These are phyloP conservation scores for Myrmecophaga tridactyla DNA, from an alignment of 2,113 vertebrate species.

Conservation along the genomic window DNA sequence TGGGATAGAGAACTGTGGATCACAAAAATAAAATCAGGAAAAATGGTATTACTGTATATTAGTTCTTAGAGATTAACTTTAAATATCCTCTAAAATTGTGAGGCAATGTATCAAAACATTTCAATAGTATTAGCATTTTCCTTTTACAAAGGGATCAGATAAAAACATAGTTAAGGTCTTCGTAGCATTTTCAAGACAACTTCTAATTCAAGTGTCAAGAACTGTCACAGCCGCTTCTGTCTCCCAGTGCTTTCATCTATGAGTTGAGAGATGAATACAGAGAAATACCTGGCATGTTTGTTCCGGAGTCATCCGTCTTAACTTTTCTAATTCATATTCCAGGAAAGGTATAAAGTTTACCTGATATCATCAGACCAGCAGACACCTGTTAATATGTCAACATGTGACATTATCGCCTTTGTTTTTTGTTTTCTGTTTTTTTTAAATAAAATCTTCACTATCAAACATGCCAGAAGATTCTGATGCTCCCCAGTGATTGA, in stretches of 20 bases:
- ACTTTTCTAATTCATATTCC: conserved; percentile 5
- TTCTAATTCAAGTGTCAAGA: background rate
- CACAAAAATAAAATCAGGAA: conserved; percentile 77
- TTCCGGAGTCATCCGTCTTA: background rate
- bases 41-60: conserved; percentile 57
- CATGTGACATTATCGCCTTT: background rate
- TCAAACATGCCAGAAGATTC: background rate
- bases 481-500: background rate
- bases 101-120: background rate
- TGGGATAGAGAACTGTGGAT: conserved; percentile 60
- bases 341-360: background rate
- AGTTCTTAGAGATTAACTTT: conserved; percentile 54
- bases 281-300: background rate
- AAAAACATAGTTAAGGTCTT: conserved; percentile 16
- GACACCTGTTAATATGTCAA: background rate
- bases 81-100: conserved; percentile 33
- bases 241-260: background rate
- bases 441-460: background rate
- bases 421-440: background rate
- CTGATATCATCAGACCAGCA: background rate
- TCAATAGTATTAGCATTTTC: background rate
- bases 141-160: conserved; percentile 7
- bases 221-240: background rate
- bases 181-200: conserved; percentile 28
- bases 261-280: background rate